phyloP scores from a whole-genome alignment of 2,113 vertebrate species.

The Cyrtonyx montezumae region DNA sequence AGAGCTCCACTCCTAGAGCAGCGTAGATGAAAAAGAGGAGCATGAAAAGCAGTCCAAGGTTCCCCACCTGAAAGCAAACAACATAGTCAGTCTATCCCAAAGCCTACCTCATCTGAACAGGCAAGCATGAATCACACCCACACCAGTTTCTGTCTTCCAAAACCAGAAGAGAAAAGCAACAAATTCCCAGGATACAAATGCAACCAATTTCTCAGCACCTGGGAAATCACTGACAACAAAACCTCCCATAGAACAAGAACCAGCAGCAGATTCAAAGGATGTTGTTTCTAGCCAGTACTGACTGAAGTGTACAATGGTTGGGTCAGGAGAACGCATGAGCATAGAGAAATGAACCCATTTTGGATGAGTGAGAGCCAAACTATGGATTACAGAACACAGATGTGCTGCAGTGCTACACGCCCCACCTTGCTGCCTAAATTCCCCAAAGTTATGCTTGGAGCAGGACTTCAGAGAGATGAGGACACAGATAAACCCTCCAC shows the following conservation, averaged over 20 bases:
- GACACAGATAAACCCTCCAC: neutral
- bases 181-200: neutral
- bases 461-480: neutral
- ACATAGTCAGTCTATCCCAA: neutral
- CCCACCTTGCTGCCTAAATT: neutral
- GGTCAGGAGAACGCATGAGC: neutral
- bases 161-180: neutral
- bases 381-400: neutral
- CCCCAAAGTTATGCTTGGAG: neutral
- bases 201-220: neutral
- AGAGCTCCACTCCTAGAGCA: conserved; percentile 96
- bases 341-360: neutral
- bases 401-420: neutral
- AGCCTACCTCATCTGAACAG: neutral
- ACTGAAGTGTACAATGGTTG: neutral
- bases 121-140: neutral
- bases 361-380: neutral
- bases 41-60: conserved; percentile 98
- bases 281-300: neutral
- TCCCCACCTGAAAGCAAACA: conserved; percentile 88
- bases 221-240: neutral
- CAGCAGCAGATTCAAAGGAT: neutral
- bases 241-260: neutral
- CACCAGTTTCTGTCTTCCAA: neutral
- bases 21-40: conserved; percentile 99